Evolutionary conservation across 1,140 invertebrate genomes (phyloP).

Genomic region (Bombyx mandarina): DNA sequence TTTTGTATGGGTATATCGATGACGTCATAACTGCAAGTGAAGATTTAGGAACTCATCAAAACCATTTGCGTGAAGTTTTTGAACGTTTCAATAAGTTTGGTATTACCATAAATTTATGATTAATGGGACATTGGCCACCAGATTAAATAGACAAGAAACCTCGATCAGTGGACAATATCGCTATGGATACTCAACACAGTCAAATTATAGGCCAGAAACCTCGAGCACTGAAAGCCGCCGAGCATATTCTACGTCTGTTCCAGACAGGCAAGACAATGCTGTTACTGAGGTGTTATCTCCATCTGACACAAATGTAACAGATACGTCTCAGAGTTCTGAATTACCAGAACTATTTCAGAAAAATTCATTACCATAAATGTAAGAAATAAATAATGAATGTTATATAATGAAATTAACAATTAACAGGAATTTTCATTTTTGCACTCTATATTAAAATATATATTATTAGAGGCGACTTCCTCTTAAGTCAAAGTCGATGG

Average conservation of each 20-base stretch:
- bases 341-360: no score
- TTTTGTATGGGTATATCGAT: neutral
- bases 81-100: neutral
- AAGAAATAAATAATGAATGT: no score
- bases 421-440: no score
- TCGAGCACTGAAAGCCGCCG: constrained; percentile 14
- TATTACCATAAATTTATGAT: neutral
- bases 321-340: no score
- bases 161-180: constrained; percentile 14
- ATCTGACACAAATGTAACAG: no score
- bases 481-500: no score
- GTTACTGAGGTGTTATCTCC: no score
- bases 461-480: no score
- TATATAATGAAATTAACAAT: no score
- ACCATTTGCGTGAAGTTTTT: neutral
- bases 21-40: neutral
- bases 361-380: no score
- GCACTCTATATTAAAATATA: no score
- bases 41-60: neutral
- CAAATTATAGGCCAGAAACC: constrained; percentile 13
- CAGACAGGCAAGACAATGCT: no score
- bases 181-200: constrained; percentile 14
- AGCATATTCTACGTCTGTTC: neutral
- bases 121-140: constrained; percentile 7
- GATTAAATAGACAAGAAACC: constrained; percentile 8